These are phyloP conservation scores for Struthidea cinerea DNA, from an alignment of 2,113 vertebrate genomes.

Conservation along the genomic window DNA sequence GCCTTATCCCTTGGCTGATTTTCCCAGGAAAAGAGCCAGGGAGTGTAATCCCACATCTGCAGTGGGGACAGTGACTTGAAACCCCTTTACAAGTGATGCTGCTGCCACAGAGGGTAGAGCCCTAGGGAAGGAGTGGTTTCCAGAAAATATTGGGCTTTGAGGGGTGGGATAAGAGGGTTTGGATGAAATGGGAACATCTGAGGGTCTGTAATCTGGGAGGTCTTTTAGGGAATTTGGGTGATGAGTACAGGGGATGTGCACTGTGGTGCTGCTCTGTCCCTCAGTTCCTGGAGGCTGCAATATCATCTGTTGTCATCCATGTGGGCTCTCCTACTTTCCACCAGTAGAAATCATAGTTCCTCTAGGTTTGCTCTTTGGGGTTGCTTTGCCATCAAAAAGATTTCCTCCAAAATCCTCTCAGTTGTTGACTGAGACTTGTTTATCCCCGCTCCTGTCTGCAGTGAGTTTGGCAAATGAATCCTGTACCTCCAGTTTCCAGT, in stretches of 20 bases:
- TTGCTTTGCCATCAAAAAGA: neutral
- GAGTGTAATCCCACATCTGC: neutral
- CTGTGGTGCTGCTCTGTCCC: accelerated
- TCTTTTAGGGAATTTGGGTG: neutral
- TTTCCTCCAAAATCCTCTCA: neutral
- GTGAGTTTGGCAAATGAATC: neutral
- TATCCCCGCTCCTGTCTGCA: neutral
- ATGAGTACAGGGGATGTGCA: neutral
- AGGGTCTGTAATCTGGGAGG: neutral
- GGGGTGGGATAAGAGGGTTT: neutral
- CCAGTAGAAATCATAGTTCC: neutral
- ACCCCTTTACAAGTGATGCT: neutral
- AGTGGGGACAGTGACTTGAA: neutral
- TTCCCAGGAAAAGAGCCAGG: neutral
- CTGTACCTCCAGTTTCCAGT: neutral
- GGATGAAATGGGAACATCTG: neutral
- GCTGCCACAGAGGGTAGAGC: neutral
- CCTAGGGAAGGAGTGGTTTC: neutral
- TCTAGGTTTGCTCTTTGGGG: neutral
- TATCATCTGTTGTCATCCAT: neutral
- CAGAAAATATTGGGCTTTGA: neutral
- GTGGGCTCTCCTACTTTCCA: neutral
- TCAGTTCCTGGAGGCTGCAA: neutral
- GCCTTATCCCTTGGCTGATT: neutral
- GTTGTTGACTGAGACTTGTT: neutral